These are phyloP conservation scores for Lithodes maja DNA, from an alignment of 2,888 invertebrate genomes.

Conservation along the genomic window DNA sequence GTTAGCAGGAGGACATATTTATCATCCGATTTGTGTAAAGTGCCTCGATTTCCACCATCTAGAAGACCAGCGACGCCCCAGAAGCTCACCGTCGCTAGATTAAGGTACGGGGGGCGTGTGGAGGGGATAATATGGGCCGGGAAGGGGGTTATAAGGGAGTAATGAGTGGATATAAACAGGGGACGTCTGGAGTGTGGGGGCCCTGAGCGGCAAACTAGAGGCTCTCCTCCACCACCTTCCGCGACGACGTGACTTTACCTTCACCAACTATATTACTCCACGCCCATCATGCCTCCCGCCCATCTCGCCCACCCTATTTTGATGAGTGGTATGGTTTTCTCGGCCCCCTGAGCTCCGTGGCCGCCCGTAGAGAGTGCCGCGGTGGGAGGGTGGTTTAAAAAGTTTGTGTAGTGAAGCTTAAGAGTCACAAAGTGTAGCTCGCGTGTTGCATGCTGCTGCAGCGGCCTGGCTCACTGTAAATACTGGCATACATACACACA, in stretches of 20 bases:
- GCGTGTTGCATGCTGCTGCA: too few relatives aligned
- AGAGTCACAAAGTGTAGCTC: too few relatives aligned
- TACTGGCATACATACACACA: too few relatives aligned
- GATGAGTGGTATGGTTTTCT: too few relatives aligned
- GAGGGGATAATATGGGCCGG: neutral
- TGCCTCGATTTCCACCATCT: neutral
- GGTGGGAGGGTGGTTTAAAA: too few relatives aligned
- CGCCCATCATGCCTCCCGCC: too few relatives aligned
- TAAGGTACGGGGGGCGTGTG: neutral
- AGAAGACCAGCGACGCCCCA: neutral
- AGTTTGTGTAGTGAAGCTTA: too few relatives aligned
- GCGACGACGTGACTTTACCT: neutral
- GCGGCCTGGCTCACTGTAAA: too few relatives aligned
- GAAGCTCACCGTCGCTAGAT: neutral
- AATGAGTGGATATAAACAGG: neutral
- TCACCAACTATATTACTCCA: too few relatives aligned
- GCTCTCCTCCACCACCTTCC: neutral
- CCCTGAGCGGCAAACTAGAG: neutral
- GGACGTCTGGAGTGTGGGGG: neutral
- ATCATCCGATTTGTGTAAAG: neutral
- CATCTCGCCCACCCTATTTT: too few relatives aligned
- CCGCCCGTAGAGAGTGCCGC: too few relatives aligned
- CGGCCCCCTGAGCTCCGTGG: too few relatives aligned
- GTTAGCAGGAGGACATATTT: conserved; percentile 35
- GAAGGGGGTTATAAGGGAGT: neutral